These are phyloP conservation scores for Mellivora capensis DNA, from an alignment of 2,113 vertebrate species.

Conservation along the genomic window DNA sequence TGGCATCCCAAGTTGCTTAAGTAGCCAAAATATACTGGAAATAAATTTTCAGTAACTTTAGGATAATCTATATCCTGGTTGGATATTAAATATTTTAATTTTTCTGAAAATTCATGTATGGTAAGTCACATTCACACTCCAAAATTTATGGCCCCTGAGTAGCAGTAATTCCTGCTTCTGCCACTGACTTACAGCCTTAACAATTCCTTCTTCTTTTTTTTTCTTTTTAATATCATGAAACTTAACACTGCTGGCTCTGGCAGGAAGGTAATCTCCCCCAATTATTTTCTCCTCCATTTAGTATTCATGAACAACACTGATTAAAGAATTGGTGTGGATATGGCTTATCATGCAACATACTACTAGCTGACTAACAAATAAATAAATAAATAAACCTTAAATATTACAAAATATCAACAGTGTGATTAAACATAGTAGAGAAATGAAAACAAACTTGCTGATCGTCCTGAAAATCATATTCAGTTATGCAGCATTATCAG, in stretches of 20 bases:
- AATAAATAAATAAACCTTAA: not conserved
- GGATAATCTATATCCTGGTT: not conserved
- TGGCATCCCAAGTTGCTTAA: not conserved
- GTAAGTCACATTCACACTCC: conserved; percentile 54
- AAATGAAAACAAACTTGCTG: not conserved
- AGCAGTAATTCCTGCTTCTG: conserved; percentile 53
- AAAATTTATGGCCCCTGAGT: conserved; percentile 59
- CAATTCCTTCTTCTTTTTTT: not conserved
- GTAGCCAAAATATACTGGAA: not conserved
- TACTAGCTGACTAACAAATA: not conserved
- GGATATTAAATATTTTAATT: conserved; percentile 62
- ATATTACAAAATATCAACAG: conserved; percentile 8
- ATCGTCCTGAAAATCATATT: not conserved
- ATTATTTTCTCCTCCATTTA: conserved; percentile 29
- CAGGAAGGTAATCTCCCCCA: not conserved
- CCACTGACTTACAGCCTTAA: conserved; percentile 52
- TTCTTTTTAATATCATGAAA: conserved; percentile 45
- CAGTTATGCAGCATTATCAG: not conserved
- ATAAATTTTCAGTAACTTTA: conserved; percentile 52
- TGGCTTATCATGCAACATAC: not conserved
- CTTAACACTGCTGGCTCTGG: conserved; percentile 23
- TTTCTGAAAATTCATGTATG: conserved; percentile 64
- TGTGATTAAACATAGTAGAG: not conserved
- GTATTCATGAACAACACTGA: conserved; percentile 28
- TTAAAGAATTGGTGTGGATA: not conserved